Evolutionary conservation across 2,888 invertebrate species (phyloP).

Genomic region (Aphodius granarius): DNA sequence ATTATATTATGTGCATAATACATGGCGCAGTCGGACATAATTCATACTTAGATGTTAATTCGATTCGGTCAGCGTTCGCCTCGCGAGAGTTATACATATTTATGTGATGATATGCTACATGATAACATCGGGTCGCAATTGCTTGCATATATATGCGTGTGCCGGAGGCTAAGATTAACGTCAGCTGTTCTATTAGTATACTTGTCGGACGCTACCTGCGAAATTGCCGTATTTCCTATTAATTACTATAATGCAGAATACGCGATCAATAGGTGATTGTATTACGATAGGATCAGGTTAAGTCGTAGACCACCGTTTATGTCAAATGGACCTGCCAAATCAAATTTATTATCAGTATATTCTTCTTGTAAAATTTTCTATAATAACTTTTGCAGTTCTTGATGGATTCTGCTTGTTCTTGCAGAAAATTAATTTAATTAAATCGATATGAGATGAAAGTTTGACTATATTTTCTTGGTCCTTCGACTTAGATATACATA

Average conservation of each 20-base stretch:
- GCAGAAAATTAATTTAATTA: too few relatives aligned
- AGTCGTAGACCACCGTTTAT: neutral
- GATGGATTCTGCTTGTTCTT: too few relatives aligned
- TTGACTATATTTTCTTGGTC: too few relatives aligned
- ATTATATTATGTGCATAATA: neutral
- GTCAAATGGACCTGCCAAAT: neutral
- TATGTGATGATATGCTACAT: neutral
- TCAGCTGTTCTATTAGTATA: slow-evolving; percentile 1
- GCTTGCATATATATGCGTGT: neutral
- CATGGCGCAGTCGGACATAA: neutral
- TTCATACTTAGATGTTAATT: neutral
- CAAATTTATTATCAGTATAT: neutral
- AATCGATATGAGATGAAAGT: too few relatives aligned
- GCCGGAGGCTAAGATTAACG: slow-evolving; percentile 6
- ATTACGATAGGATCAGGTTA: neutral
- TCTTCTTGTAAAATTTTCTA: too few relatives aligned
- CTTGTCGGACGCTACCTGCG: slow-evolving; percentile 24
- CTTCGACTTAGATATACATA: too few relatives aligned
- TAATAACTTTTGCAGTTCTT: too few relatives aligned
- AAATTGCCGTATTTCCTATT: slow-evolving; percentile 53
- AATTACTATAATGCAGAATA: slow-evolving; percentile 44
- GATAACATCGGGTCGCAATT: neutral
- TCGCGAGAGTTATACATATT: slow-evolving; percentile 8
- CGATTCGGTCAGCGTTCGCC: neutral
- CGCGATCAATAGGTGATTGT: slow-evolving; percentile 13